A percentile compares a stretch with the other conserved stretches of the same genome.
Conservation (phyloP, 2,113 vertebrate genomes). For the Chauna torquata region DNA sequence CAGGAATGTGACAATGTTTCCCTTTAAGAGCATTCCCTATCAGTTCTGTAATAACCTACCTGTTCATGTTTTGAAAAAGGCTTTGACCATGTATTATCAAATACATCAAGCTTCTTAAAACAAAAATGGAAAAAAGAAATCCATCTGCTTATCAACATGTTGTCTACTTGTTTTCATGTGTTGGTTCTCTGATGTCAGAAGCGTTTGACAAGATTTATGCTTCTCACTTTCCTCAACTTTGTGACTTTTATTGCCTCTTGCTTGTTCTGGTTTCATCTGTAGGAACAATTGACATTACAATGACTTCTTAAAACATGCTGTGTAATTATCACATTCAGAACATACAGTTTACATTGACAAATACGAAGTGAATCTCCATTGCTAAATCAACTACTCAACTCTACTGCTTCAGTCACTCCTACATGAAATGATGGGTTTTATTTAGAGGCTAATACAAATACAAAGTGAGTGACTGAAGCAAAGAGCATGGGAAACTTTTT, state of each 20-base stretch:
- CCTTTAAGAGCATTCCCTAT: neutral
- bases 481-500: neutral
- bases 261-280: neutral
- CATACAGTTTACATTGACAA: neutral
- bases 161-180: neutral
- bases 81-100: neutral
- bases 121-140: neutral
- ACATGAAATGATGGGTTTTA: neutral
- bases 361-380: neutral
- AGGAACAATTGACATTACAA: neutral
- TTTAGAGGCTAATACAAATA: neutral
- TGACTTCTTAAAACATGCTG: neutral
- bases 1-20: neutral
- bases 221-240: neutral
- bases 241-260: neutral
- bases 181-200: neutral
- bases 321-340: neutral
- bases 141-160: neutral
- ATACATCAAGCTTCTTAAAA: neutral
- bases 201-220: neutral
- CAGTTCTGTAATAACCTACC: neutral
- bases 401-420: neutral
- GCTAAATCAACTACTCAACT: neutral
- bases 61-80: neutral
- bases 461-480: neutral